phyloP scores from a whole-genome alignment of 2,888 invertebrate species.

The Tanytarsus gracilentus region DNA sequence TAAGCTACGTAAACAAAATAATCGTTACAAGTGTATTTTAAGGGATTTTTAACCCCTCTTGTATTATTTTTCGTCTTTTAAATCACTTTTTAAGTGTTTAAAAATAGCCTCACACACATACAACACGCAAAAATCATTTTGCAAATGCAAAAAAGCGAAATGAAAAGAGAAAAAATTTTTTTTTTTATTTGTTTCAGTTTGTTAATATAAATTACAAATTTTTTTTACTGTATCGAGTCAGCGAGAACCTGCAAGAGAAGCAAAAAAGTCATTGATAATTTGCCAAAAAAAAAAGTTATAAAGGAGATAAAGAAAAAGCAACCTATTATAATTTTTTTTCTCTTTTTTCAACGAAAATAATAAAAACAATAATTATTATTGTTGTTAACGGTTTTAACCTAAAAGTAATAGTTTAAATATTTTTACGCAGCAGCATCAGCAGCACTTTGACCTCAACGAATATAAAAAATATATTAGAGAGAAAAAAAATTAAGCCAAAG shows the following conservation, averaged over 20 bases:
- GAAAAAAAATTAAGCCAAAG: not conserved
- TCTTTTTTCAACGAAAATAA: not conserved
- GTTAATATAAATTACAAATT: no score
- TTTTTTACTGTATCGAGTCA: no score
- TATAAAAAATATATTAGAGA: not conserved
- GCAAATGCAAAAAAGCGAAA: no score
- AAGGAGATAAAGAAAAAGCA: not conserved
- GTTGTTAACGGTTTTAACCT: not conserved
- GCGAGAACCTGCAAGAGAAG: not conserved
- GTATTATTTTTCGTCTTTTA: no score
- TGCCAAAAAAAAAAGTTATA: not conserved
- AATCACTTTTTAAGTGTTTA: no score
- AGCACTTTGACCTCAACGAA: slow-evolving; percentile 2
- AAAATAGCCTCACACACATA: no score
- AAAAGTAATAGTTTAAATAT: not conserved
- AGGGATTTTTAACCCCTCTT: no score
- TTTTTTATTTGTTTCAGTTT: no score
- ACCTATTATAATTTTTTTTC: not conserved
- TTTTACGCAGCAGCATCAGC: not conserved
- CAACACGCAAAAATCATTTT: no score
- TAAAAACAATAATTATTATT: slow-evolving; percentile 14
- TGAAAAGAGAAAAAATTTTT: no score
- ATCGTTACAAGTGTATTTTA: no score
- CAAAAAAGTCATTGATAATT: slow-evolving; percentile 1
- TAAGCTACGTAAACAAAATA: no score